Base-by-base conservation (phyloP, 2,113 vertebrate genomes). In the Chloroceryle aenea region DNA sequence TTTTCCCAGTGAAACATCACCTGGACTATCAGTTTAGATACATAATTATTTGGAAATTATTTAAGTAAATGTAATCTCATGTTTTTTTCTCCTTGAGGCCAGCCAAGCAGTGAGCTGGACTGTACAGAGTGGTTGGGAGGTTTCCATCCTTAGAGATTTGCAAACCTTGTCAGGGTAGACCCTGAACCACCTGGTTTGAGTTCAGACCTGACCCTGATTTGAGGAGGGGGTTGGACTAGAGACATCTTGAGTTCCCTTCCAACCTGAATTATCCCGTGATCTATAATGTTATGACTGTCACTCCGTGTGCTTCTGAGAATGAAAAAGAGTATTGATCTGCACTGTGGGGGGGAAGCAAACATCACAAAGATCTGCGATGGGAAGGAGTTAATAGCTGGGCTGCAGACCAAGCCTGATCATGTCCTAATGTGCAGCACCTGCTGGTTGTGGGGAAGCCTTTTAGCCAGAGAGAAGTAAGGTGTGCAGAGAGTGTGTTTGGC, bases 401-500 rank as follows among this genome's bases (percentile, higher is more conserved):
- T 89, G 64, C 72, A 79, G 62, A 69, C 7, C 26, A 25, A 23
- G 66, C 18, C 27, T 38, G 26, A 89, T 58, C 9, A 38, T 69
- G 20, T 38, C 63, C 50, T 90, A 77, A 88, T 7, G 6, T 34
- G 38, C 18, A 59, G 10, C 72, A 81, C 29, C 68, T 92, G 83
- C 9, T 34, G 63, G 42, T 6, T 34, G 25, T 84, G 10, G 55
- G 17, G 8, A 71, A 56, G 23, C 16, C 20, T 30, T 90, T 40
- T 53, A 88, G 56, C 18, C 7, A 18, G 23, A 52, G 15, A 18
- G 36, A 56, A 67, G 6, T 3, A 26, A 42, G 45, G 18, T 71
- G 10, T 5, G 7, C 0, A 2, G 23, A 14, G 13, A 50, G 4
- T 3, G 4, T 1, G 5, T 4, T 50, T 75, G 10, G 11, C 8